Evolutionary conservation across 2,888 invertebrate genomes (phyloP).

Genomic region (Lamellibrachia satsuma): DNA sequence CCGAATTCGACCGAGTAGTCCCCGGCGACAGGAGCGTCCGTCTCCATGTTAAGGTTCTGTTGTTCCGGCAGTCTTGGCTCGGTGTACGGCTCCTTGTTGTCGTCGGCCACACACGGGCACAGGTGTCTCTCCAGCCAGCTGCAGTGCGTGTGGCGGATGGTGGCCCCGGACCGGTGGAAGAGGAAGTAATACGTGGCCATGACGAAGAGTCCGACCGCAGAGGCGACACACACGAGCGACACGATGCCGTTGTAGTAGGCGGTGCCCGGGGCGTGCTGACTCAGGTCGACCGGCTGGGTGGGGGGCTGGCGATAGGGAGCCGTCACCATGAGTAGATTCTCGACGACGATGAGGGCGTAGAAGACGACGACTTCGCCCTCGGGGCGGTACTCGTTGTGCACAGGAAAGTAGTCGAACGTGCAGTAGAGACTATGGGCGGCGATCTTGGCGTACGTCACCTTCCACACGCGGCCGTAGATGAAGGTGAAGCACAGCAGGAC

Average conservation of each 20-base stretch:
- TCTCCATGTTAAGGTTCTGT: background rate
- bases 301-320: conserved; percentile 29
- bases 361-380: conserved; percentile 39
- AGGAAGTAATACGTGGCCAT: conserved; percentile 37
- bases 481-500: conserved; percentile 32
- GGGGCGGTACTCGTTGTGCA: conserved; percentile 39
- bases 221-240: conserved; percentile 28
- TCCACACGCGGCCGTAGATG: conserved; percentile 37
- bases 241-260: conserved; percentile 31
- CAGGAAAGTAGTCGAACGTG: conserved; percentile 36
- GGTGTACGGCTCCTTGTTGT: background rate
- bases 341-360: conserved; percentile 35
- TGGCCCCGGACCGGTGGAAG: conserved; percentile 31
- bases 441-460: conserved; percentile 35
- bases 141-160: conserved; percentile 34
- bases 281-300: background rate
- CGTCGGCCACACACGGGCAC: background rate
- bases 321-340: conserved; percentile 39
- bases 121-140: conserved; percentile 28
- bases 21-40: background rate
- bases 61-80: background rate
- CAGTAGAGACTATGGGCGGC: conserved; percentile 35
- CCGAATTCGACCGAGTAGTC: background rate
- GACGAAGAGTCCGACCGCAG: conserved; percentile 33
- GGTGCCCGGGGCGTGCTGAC: conserved; percentile 23